Evolutionary conservation across 2,113 vertebrate genomes (phyloP), one percentile per base, ranked within the genome.

Genomic region (Irena cyanogastra): DNA sequence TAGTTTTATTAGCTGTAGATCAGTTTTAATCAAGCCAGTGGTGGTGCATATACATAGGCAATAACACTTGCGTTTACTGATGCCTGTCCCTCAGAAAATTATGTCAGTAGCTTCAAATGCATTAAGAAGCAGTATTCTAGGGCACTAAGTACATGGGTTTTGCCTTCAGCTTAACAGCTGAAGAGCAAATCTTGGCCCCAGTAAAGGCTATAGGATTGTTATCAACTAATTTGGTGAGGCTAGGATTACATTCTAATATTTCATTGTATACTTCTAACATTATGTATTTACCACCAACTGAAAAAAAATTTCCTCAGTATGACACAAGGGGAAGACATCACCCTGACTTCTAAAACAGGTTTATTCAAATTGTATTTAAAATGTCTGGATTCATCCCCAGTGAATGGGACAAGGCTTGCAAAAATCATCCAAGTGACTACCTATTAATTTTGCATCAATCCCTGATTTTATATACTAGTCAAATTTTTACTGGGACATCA

Each of bases 401-500:
- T 26, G 87, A 90, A 95, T n/a, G 72, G 92, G 93, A 89, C 56
- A 84, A 72, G 53, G 87, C 63, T 91, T 95, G 89, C 72, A 94
- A 91, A 95, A 91, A 65, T 93, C 69, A 88, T 75, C 52, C 75
- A 79, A 80, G 16, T 65, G 65, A 80, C 75, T 45, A 92, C 47
- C 82, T 93, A 64, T 54, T 47, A 50, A 83, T 96, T 93, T 96
- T 69, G 42, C 47, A 81, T 50, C 50, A n/a, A 70, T 80, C 54
- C 44, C 61, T 57, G n/a, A 90, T 95, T 96, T 87, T 66, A 91
- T 21, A 72, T 11, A 88, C 59, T 64, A 63, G 77, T 91, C 80
- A 74, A 93, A 96, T 87, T 92, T 96, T 89, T 91, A 94, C 3
- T 80, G 76, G 92, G 97, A 96, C 94, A 97, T 93, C 89, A 95